Evolutionary conservation across 2,113 vertebrate genomes (phyloP).

Genomic region (Megaceryle maxima): DNA sequence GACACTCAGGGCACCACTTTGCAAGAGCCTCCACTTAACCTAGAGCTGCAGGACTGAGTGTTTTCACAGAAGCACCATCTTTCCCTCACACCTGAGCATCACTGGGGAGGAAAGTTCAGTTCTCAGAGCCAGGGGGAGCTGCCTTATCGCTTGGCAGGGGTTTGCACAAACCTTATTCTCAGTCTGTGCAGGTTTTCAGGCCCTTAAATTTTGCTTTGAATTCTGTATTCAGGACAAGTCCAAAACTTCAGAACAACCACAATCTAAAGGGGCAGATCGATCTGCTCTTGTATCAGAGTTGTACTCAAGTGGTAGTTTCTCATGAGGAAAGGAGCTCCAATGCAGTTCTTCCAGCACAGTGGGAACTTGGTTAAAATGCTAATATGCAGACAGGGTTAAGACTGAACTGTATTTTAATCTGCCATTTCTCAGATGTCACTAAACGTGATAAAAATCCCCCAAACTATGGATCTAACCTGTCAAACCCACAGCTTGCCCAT

Average conservation of each 20-base stretch:
- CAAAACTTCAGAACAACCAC: slow-evolving; percentile 13
- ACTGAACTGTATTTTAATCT: neutral
- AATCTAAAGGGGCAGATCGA: slow-evolving; percentile 13
- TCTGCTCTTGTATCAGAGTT: neutral
- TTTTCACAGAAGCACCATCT: neutral
- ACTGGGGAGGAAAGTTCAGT: neutral
- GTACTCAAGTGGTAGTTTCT: neutral
- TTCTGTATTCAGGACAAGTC: slow-evolving; percentile 22
- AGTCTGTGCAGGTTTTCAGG: neutral
- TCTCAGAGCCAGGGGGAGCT: slow-evolving; percentile 21
- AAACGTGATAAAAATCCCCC: neutral
- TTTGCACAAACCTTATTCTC: neutral
- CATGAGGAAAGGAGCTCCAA: neutral
- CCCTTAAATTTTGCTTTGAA: slow-evolving; percentile 4
- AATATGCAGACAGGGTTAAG: neutral
- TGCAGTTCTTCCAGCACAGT: neutral
- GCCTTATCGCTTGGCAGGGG: neutral
- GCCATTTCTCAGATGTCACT: neutral
- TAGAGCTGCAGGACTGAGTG: neutral
- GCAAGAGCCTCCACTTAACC: neutral
- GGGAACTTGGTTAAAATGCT: neutral
- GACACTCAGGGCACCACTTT: neutral
- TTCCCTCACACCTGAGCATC: neutral
- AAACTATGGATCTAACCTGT: neutral
- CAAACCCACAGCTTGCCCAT: neutral